phyloP scores from a whole-genome alignment of 2,113 vertebrate genomes.

The Nesoenas mayeri region DNA sequence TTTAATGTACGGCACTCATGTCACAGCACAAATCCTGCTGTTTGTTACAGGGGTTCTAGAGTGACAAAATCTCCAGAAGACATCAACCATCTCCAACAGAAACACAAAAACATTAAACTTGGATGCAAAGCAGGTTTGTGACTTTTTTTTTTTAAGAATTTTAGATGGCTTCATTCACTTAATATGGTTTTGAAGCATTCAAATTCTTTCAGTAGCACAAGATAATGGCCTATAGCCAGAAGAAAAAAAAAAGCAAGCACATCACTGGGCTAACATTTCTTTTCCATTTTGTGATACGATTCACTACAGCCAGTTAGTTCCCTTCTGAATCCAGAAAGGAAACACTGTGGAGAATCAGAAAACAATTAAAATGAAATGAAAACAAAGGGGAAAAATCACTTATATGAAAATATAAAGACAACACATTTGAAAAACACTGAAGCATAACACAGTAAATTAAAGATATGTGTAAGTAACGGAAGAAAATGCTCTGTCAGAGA shows the following conservation, averaged over 20 bases:
- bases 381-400: background rate
- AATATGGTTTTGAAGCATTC: background rate
- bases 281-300: slow-evolving; percentile 1
- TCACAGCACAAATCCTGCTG: background rate
- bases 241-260: background rate
- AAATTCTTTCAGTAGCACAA: background rate
- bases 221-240: background rate
- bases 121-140: background rate
- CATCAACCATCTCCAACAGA: background rate
- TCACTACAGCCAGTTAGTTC: background rate
- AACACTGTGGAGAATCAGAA: background rate
- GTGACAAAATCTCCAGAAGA: background rate
- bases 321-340: background rate
- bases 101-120: background rate
- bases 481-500: background rate
- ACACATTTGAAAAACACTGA: background rate
- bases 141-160: background rate
- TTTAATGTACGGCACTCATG: background rate
- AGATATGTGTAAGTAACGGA: background rate
- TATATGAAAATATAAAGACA: background rate
- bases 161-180: background rate
- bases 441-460: background rate
- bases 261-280: background rate
- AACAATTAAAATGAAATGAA: background rate
- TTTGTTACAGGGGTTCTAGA: background rate